Conservation (phyloP, 2,797 vertebrate species). For the Molossus molossus region DNA sequence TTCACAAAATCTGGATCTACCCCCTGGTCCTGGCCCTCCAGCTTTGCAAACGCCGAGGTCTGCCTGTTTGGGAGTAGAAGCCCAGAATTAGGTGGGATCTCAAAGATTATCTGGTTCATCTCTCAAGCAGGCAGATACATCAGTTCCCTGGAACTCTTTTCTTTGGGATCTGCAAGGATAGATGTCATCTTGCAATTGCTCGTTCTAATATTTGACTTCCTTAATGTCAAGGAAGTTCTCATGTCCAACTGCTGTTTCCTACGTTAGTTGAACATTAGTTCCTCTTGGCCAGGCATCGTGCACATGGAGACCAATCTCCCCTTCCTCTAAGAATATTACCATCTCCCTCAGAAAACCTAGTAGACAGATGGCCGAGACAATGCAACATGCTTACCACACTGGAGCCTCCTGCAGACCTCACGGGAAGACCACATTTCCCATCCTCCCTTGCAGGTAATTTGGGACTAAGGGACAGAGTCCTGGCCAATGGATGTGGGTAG, state of each 20-base stretch:
- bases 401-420: background rate
- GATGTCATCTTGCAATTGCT: background rate
- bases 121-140: background rate
- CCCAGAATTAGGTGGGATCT: background rate
- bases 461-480: background rate
- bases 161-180: background rate
- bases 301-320: background rate
- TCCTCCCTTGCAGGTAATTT: background rate
- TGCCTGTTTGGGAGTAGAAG: background rate
- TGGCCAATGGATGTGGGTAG: background rate
- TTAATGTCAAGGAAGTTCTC: slow-evolving; percentile 16
- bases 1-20: background rate
- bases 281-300: background rate
- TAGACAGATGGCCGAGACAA: background rate
- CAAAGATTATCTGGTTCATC: background rate
- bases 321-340: background rate
- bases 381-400: background rate
- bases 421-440: background rate
- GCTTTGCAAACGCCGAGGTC: background rate
- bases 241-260: background rate
- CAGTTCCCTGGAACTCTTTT: background rate
- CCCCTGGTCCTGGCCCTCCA: background rate
- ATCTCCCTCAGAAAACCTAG: background rate
- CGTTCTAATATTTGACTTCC: background rate
- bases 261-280: background rate